Base-by-base conservation (phyloP, 2,888 invertebrate genomes). In the Apoda limacodes region DNA sequence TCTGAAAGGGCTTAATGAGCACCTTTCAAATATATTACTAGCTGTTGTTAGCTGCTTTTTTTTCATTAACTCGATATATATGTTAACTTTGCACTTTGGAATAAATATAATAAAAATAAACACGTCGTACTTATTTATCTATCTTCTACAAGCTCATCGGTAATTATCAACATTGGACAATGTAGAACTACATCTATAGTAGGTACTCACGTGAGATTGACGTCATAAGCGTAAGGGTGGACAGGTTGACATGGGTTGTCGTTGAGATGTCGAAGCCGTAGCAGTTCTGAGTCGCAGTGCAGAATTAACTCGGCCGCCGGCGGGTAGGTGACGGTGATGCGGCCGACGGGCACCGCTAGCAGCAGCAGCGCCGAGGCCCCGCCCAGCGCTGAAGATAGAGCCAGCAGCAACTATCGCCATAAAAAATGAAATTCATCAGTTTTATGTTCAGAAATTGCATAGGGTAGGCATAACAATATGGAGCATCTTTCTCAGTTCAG, bases 341-440 rank as follows among this genome's bases (percentile, higher is more conserved):
- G 75, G 11, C 89, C 90, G 4, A 88, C 85, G 1, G 90, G 90
- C 21, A 91, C 89, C 6, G 86, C 68, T 14, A 90, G 75, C 31
- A 90, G 69, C 11, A 89, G 70, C 27, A 90, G 66, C 1, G 89
- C 86, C 4, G 88, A 84, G 4, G 70, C 78, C 4, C 89, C 90
- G 11, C 88, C 88, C 34, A 88, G 55, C 10, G 83, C 82, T 20
- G 90, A 89, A 40, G 88, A 87, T 17, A 87, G 50, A 9, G 88
- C 85, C 44, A 90, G 60, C 39, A 90, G 60, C 27, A 89, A 64
- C 90, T 90, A 64, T 2, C n/a, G n/a, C n/a, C n/a, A n/a, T n/a
- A n/a, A 12, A 23, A 23, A 23, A 13, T 4, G 12, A 23, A 13
- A 23, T 23, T 13, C 12, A 13, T 13, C 7, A 10, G 9, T n/a